These are phyloP conservation scores for Leptura quadrifasciata DNA, from an alignment of 2,888 invertebrate species.

Conservation along the genomic window DNA sequence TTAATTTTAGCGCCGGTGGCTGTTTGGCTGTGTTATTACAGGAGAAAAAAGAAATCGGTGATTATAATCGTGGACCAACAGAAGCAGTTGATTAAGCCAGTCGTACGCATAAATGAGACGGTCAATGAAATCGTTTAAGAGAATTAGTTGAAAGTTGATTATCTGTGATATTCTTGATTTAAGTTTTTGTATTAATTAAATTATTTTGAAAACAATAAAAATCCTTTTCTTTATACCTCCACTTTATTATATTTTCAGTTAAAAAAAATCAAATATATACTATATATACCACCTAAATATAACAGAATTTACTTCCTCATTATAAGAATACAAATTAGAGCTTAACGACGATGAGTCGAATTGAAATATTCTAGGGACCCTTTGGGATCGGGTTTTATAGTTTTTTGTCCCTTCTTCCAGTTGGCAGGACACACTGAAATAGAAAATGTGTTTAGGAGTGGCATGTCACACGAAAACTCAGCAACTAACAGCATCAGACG, in stretches of 20 bases:
- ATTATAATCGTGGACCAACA: constrained; percentile 55
- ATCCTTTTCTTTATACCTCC: neutral
- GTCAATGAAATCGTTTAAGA: constrained; percentile 47
- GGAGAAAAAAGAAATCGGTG: constrained; percentile 61
- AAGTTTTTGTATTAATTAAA: constrained; percentile 46
- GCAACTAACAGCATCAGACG: too few relatives aligned
- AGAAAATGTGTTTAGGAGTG: constrained; percentile 48
- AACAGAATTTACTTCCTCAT: neutral
- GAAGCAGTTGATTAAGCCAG: constrained; percentile 56
- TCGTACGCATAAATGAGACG: constrained; percentile 46
- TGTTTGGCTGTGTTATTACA: constrained; percentile 69
- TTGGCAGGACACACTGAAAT: constrained; percentile 93
- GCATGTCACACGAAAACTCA: too few relatives aligned
- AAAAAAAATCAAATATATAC: neutral
- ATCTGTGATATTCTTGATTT: constrained; percentile 51
- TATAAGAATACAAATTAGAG: neutral
- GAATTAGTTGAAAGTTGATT: constrained; percentile 30
- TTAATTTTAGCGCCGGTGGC: constrained; percentile 67
- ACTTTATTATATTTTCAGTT: constrained; percentile 8
- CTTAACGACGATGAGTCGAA: constrained; percentile 48
- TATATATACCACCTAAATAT: constrained; percentile 1
- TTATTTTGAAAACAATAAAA: constrained; percentile 39
- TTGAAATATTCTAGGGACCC: constrained; percentile 93
- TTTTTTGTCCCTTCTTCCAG: constrained; percentile 89
- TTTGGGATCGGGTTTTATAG: constrained; percentile 93